Evolutionary conservation across 2,888 invertebrate species (phyloP).

Genomic region (Thera britannica): DNA sequence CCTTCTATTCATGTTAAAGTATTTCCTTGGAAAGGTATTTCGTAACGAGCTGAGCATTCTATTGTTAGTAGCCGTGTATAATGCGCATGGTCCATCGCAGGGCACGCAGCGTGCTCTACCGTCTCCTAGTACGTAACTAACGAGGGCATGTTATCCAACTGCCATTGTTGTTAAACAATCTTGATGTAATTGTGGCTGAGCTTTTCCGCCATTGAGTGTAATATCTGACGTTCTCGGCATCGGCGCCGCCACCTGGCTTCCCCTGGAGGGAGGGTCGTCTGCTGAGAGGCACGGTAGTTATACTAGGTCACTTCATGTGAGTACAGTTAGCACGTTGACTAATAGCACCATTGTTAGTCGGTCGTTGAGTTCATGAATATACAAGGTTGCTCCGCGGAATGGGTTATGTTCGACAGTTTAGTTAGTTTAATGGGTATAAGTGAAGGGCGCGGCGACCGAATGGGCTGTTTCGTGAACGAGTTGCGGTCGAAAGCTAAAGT

Average conservation of each 20-base stretch:
- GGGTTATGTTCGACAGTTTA: too few species aligned
- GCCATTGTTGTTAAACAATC: conserved; percentile 22
- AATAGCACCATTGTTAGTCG: background rate
- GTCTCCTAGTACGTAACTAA: background rate
- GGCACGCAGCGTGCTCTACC: background rate
- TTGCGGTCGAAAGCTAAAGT: conserved; percentile 1
- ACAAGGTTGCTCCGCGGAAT: background rate
- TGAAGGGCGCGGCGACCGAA: conserved; percentile 4
- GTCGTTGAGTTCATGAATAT: background rate
- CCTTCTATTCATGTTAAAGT: background rate
- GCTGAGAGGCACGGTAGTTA: background rate
- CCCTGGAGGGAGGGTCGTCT: background rate
- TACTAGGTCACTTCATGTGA: background rate
- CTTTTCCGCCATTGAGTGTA: conserved; percentile 9
- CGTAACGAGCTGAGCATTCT: background rate
- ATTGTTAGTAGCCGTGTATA: conserved; percentile 3
- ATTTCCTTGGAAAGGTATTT: background rate
- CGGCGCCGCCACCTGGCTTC: background rate
- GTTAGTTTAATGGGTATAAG: background rate
- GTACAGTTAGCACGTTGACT: background rate
- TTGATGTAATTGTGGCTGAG: conserved; percentile 3
- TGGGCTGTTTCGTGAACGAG: conserved; percentile 1
- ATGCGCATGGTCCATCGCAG: background rate
- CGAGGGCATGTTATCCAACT: conserved; percentile 11
- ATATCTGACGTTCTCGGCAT: background rate